These are phyloP conservation scores for Zootermopsis nevadensis DNA, from an alignment of 2,888 invertebrate species.

Conservation along the genomic window DNA sequence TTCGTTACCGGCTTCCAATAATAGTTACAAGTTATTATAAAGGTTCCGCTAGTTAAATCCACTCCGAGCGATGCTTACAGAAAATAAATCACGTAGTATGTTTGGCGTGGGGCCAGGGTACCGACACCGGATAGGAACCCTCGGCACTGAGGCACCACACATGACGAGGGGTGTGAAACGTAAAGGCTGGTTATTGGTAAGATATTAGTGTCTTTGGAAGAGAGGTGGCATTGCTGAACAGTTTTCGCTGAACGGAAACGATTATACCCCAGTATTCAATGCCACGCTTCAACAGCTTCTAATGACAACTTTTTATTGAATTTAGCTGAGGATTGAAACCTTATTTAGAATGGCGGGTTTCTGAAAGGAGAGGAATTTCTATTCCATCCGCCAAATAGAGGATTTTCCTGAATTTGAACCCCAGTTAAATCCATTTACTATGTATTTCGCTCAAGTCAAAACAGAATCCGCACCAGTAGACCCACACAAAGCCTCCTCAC, in stretches of 20 bases:
- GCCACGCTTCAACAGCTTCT: constrained; percentile 27
- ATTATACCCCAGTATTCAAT: neutral
- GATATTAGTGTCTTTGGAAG: neutral
- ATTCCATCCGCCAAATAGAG: constrained; percentile 26
- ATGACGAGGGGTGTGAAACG: too few species aligned
- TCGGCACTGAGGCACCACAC: too few species aligned
- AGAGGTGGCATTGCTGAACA: neutral
- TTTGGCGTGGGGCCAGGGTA: too few species aligned
- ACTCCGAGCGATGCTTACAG: too few species aligned
- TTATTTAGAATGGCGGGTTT: constrained; percentile 6
- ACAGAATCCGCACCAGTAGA: neutral
- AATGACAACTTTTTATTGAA: constrained; percentile 30
- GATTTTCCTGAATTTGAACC: neutral
- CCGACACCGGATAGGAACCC: too few species aligned
- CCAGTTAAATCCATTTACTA: constrained; percentile 27
- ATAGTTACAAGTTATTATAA: too few species aligned
- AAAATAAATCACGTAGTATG: too few species aligned
- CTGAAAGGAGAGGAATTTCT: constrained; percentile 9
- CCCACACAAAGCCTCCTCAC: neutral
- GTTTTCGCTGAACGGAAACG: neutral
- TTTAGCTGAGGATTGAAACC: constrained; percentile 2
- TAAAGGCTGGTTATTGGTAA: neutral
- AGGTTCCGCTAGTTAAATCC: too few species aligned
- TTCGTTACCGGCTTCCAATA: neutral
- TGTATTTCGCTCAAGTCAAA: constrained; percentile 18